These are phyloP conservation scores for Malurus splendens DNA, from an alignment of 2,797 vertebrate genomes.

Conservation along the genomic window DNA sequence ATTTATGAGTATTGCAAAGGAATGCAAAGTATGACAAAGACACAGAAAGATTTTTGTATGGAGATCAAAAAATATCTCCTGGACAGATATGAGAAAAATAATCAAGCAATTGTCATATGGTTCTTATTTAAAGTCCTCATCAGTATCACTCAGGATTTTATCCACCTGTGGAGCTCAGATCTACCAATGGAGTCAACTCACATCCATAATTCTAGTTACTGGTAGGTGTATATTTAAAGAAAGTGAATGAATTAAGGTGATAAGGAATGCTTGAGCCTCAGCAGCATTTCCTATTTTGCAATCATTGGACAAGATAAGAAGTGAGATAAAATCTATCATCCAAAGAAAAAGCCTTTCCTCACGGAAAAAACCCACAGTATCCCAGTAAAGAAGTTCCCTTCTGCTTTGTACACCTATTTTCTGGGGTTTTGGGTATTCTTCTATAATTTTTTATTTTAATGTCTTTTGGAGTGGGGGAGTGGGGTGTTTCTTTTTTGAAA, in stretches of 20 bases:
- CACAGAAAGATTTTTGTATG: not conserved
- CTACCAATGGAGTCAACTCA: not conserved
- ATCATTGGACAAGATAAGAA: not conserved
- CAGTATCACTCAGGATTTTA: not conserved
- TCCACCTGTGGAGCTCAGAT: not conserved
- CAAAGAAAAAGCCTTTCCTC: not conserved
- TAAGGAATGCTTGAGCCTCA: not conserved
- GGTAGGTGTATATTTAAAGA: not conserved
- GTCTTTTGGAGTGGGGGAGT: fast-evolving
- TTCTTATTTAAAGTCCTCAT: not conserved
- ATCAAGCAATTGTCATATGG: not conserved
- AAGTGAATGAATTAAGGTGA: not conserved
- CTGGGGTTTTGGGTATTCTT: fast-evolving
- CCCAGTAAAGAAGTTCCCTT: not conserved
- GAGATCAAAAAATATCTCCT: not conserved
- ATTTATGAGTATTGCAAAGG: not conserved
- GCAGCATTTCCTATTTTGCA: not conserved
- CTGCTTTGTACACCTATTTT: not conserved
- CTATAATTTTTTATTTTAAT: not conserved
- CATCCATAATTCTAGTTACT: not conserved
- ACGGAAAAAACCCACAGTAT: fast-evolving
- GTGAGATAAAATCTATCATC: not conserved
- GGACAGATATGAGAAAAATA: not conserved
- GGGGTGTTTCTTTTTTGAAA: not conserved
- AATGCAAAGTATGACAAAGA: not conserved